Conservation (phyloP, 2,113 vertebrate species). For the Hemichromis elongatus region DNA sequence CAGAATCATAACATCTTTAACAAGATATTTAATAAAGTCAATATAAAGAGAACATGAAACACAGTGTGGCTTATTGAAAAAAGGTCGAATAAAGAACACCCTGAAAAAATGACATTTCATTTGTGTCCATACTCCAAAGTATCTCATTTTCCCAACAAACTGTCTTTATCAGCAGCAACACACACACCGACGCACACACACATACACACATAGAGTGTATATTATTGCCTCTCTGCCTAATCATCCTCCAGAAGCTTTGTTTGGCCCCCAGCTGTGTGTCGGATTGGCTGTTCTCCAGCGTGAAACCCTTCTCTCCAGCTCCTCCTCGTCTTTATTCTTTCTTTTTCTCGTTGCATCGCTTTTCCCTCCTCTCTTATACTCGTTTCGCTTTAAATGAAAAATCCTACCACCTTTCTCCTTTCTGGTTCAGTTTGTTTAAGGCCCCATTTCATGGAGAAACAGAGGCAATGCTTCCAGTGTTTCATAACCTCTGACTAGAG, state of each 20-base stretch:
- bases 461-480: background rate
- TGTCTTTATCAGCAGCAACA: background rate
- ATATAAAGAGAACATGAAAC: slow-evolving; percentile 20
- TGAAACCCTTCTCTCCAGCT: background rate
- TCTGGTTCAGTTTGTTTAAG: background rate
- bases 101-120: background rate
- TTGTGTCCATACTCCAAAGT: background rate
- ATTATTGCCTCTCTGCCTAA: slow-evolving; percentile 23
- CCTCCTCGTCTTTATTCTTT: background rate
- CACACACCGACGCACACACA: background rate
- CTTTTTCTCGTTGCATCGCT: background rate
- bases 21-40: slow-evolving; percentile 68
- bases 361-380: background rate
- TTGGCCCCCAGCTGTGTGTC: slow-evolving; percentile 35
- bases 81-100: background rate
- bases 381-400: background rate
- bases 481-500: background rate
- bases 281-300: slow-evolving; percentile 21
- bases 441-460: background rate
- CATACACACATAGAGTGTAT: background rate
- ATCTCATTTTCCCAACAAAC: background rate
- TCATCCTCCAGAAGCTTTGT: slow-evolving; percentile 41
- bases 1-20: slow-evolving; percentile 49
- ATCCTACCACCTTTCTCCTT: background rate
- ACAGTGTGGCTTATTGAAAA: slow-evolving; percentile 21